Conservation (phyloP, 2,113 vertebrate genomes). For the Cygnus buccinator region DNA sequence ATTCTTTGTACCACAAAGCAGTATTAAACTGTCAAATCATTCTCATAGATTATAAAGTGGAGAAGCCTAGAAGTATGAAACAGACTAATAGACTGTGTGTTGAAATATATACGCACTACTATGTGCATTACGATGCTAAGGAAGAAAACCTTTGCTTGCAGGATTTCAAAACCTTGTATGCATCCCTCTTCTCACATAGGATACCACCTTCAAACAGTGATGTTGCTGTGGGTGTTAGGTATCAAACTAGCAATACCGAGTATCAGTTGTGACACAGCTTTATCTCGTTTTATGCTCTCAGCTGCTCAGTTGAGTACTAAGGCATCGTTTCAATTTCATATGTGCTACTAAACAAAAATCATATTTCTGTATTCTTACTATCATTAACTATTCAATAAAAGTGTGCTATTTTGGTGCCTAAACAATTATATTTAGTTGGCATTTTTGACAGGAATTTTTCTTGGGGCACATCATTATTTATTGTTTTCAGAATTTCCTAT, state of each 20-base stretch:
- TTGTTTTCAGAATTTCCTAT: background rate
- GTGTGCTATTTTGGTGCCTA: background rate
- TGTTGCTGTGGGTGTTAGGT: background rate
- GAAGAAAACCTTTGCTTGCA: background rate
- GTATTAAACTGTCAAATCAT: background rate
- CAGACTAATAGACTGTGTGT: background rate
- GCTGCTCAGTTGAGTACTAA: background rate
- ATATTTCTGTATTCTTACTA: background rate
- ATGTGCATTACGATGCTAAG: background rate
- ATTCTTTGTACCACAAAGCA: background rate
- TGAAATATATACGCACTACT: background rate
- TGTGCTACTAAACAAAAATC: background rate
- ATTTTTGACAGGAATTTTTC: background rate
- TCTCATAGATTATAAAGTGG: background rate
- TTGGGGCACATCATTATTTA: background rate
- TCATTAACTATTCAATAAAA: background rate
- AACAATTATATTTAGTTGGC: background rate
- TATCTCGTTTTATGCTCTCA: background rate
- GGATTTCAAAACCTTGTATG: background rate
- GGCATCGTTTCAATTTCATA: background rate
- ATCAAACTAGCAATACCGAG: background rate
- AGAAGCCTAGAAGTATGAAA: background rate
- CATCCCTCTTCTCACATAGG: background rate
- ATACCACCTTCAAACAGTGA: background rate
- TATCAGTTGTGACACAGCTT: fast-evolving